Percentiles rank a stretch among this genome's conserved stretches.
Conservation (phyloP, 2,888 invertebrate genomes). For the Drymonia ruficornis region DNA sequence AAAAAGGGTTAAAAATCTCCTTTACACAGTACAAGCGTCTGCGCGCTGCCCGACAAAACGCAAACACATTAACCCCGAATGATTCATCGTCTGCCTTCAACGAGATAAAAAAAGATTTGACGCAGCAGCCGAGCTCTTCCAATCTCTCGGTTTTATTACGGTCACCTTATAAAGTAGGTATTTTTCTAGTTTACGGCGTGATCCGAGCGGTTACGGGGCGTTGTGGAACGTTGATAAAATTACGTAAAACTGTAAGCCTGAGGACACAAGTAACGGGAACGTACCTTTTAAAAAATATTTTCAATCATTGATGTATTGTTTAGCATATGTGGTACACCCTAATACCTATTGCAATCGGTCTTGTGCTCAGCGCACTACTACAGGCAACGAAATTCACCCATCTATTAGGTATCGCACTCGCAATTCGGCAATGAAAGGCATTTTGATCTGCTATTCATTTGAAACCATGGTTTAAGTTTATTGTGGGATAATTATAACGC, state of each 20-base stretch:
- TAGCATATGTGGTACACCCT: too few relatives aligned
- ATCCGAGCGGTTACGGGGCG: constrained; percentile 25
- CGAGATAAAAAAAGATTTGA: constrained; percentile 37
- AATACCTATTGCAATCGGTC: too few relatives aligned
- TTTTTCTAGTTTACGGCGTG: constrained; percentile 33
- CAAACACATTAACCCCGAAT: constrained; percentile 37
- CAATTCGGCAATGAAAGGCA: too few relatives aligned
- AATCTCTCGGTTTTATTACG: constrained; percentile 41
- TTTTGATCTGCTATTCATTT: too few relatives aligned
- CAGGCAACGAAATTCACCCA: too few relatives aligned
- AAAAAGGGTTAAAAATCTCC: too few relatives aligned
- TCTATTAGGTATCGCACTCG: too few relatives aligned
- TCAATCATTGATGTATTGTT: too few relatives aligned
- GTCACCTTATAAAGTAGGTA: constrained; percentile 42
- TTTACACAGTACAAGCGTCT: not conserved
- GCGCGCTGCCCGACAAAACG: constrained; percentile 31
- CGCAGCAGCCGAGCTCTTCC: constrained; percentile 28
- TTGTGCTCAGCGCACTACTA: too few relatives aligned
- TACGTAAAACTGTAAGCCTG: not conserved
- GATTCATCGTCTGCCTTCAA: constrained; percentile 21
- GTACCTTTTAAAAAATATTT: too few relatives aligned
- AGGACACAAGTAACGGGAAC: not conserved
- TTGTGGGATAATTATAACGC: too few relatives aligned
- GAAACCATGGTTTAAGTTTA: too few relatives aligned
- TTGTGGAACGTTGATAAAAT: constrained; percentile 32